These are phyloP conservation scores for Rhinichthys klamathensis DNA, from an alignment of 2,113 vertebrate species.

Conservation along the genomic window DNA sequence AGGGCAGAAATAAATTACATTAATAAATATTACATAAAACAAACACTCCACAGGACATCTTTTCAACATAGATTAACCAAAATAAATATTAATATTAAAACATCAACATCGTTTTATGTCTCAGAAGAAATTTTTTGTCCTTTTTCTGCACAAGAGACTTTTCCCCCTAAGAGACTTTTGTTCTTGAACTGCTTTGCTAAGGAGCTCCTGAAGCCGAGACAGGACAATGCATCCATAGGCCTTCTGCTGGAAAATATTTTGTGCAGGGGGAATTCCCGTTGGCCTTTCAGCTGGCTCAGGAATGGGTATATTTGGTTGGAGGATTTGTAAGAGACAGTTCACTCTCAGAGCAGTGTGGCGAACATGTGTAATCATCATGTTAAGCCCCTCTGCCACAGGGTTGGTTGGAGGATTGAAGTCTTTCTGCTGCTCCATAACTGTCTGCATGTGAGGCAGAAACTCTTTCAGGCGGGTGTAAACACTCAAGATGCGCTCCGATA, in stretches of 20 bases:
- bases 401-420: conserved; percentile 65
- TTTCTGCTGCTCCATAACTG: conserved; percentile 73
- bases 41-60: not conserved
- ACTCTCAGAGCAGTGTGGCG: conserved; percentile 48
- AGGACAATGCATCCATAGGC: conserved; percentile 77
- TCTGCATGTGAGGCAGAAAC: conserved; percentile 70
- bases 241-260: conserved; percentile 79
- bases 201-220: conserved; percentile 69
- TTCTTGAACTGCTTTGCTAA: conserved; percentile 62
- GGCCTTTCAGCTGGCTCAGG: conserved; percentile 63
- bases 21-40: not conserved
- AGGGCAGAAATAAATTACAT: conserved; percentile 16
- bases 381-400: conserved; percentile 58
- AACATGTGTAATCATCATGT: not conserved
- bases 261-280: conserved; percentile 65
- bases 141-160: conserved; percentile 57
- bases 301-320: conserved; percentile 72
- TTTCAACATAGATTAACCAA: conserved; percentile 1
- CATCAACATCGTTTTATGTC: not conserved
- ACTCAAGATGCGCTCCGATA: conserved; percentile 64
- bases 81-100: conserved; percentile 50
- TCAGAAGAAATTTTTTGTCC: not conserved
- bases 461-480: conserved; percentile 66
- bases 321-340: conserved; percentile 59
- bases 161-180: conserved; percentile 65